Evolutionary conservation across 2,888 invertebrate genomes (phyloP), one percentile per base, ranked within the genome.

Genomic region (Drosophila bunnanda): DNA sequence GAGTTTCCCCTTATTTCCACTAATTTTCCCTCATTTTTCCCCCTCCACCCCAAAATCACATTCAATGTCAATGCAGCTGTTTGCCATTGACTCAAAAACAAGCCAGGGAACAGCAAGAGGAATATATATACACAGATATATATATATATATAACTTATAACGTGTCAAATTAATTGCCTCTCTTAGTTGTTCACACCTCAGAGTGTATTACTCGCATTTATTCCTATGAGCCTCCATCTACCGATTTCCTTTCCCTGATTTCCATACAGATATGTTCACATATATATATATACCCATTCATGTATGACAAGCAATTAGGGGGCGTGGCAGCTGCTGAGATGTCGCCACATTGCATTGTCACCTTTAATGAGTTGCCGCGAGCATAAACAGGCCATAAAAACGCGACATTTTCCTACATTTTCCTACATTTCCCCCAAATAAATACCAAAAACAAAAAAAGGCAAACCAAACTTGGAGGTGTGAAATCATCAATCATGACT

Each of bases 1-100:
- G 39, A 41, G 65, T 65, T 44, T 38, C 30, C 34, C 28, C 48
- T 17, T 9, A 46, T 46, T 34, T 38, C 20, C 28, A 34, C 34
- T 9, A 2, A n/a, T 20, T 25, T 25, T 25, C 15, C n/a, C n/a
- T n/a, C n/a, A n/a, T n/a, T n/a, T n/a, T n/a, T n/a, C n/a, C n/a
- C 20, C 20, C 1, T 3, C 10, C 12, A 1, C 13, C 50, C 10
- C 0, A 50, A 41, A 67, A 50, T 58, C 46, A 50, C 46, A 74
- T 79, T 88, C 84, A 89, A 89, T 84, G 84, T 87, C 84, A 84
- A 76, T 81, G 84, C 84, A 89, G 84, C 84, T 84, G 84, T 81
- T 83, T 59, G 68, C 72, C 71, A 71, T 65, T 75, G 58, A 69
- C 71, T 50, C 50, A 65, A 57, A 52, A 75, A 53, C 56, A 52